Evolutionary conservation across 2,797 vertebrate species (phyloP).

Genomic region (Arnoldichthys spilopterus): DNA sequence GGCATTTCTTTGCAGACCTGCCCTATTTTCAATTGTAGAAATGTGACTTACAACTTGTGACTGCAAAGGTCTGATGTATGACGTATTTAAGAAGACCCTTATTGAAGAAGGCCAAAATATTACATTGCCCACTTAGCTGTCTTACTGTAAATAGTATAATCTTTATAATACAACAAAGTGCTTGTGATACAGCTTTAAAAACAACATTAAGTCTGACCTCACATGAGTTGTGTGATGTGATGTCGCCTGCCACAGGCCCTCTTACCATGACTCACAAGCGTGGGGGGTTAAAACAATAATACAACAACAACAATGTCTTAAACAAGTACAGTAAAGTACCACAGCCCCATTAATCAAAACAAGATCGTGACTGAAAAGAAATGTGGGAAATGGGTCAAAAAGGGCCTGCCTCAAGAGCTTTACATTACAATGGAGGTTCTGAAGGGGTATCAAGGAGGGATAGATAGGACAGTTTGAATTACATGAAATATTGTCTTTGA

Average conservation of each 20-base stretch:
- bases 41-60: not conserved
- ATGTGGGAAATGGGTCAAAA: conserved; percentile 37
- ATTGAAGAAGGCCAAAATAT: not conserved
- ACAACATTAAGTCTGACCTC: conserved; percentile 58
- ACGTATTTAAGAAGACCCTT: not conserved
- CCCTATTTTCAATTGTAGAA: not conserved
- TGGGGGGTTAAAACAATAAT: conserved; percentile 69
- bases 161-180: conserved; percentile 25
- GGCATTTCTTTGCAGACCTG: not conserved
- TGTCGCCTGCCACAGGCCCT: conserved; percentile 55
- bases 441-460: not conserved
- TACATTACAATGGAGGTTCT: conserved; percentile 16
- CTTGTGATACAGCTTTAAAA: conserved; percentile 37
- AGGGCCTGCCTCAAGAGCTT: conserved; percentile 2
- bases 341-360: conserved; percentile 64
- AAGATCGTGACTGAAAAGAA: conserved; percentile 18
- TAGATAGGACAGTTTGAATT: not conserved
- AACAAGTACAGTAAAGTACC: conserved; percentile 50
- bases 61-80: not conserved
- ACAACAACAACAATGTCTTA: conserved; percentile 65
- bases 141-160: conserved; percentile 33
- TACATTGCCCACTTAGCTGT: conserved; percentile 20
- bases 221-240: conserved; percentile 61
- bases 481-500: not conserved
- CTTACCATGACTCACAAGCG: conserved; percentile 73